phyloP scores from a whole-genome alignment of 2,797 vertebrate species.

The Hydrocynus forskahlii region DNA sequence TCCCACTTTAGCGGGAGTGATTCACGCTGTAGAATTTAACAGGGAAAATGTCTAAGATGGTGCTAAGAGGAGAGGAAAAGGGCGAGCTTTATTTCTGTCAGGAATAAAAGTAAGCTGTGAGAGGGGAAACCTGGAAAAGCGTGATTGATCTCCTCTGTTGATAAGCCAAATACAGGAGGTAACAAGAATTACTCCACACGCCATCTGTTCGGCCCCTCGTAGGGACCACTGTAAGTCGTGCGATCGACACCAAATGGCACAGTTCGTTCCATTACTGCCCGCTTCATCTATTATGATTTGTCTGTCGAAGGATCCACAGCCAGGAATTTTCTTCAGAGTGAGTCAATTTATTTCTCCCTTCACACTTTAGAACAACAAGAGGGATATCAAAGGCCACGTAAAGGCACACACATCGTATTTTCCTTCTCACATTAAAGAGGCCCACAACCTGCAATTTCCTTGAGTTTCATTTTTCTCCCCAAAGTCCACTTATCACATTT shows the following conservation, averaged over 20 bases:
- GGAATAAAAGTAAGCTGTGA: constrained; percentile 9
- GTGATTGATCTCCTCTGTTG: constrained; percentile 26
- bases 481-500: too few relatives aligned
- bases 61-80: neutral
- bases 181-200: constrained; percentile 11
- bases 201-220: constrained; percentile 33
- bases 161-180: constrained; percentile 21
- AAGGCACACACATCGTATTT: neutral
- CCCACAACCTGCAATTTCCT: too few relatives aligned
- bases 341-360: constrained; percentile 29
- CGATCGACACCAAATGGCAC: constrained; percentile 22
- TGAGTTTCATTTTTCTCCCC: too few relatives aligned
- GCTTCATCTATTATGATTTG: constrained; percentile 25
- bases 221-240: constrained; percentile 16
- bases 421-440: neutral
- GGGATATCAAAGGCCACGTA: constrained; percentile 9
- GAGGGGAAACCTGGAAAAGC: neutral
- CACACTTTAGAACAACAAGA: constrained; percentile 6
- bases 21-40: constrained; percentile 21
- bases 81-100: constrained; percentile 4
- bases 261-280: constrained; percentile 17
- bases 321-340: constrained; percentile 5
- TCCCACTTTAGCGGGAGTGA: constrained; percentile 12
- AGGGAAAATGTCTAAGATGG: constrained; percentile 11
- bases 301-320: constrained; percentile 20